These are phyloP conservation scores for Aegithalos caudatus DNA, from an alignment of 2,113 vertebrate species.

Conservation along the genomic window DNA sequence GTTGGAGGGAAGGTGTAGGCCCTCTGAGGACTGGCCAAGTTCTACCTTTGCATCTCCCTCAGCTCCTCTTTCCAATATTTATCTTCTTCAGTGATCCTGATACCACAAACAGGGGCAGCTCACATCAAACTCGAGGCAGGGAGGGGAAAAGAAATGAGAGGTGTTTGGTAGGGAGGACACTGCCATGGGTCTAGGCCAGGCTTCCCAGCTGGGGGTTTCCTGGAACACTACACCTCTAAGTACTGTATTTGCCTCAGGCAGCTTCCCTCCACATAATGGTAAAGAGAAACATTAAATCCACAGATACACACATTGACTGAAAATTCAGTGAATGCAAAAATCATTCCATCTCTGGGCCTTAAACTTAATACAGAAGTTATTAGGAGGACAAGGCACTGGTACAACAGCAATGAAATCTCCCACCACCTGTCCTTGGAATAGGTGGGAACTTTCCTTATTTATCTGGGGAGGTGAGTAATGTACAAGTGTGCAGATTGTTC, in stretches of 20 bases:
- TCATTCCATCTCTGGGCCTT: not conserved
- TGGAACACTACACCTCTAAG: not conserved
- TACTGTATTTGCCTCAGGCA: conserved; percentile 39
- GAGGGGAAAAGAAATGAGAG: not conserved
- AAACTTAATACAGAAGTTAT: not conserved
- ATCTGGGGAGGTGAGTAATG: not conserved
- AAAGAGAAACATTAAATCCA: conserved; percentile 14
- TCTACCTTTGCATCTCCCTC: not conserved
- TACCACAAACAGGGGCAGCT: not conserved
- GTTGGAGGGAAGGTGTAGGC: conserved; percentile 1
- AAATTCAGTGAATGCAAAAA: not conserved
- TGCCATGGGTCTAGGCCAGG: not conserved
- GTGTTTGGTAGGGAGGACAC: not conserved
- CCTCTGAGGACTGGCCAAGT: not conserved
- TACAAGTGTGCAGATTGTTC: not conserved
- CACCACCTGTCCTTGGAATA: not conserved
- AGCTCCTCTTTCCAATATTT: not conserved
- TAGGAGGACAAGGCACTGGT: not conserved
- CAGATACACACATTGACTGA: not conserved
- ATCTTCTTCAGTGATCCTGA: not conserved
- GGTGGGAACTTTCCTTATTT: not conserved
- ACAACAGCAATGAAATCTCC: not conserved
- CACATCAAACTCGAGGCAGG: not conserved
- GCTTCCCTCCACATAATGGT: not conserved
- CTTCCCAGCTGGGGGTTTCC: not conserved